Evolutionary conservation across 2,113 vertebrate species (phyloP), one percentile per base, ranked within the genome.

Genomic region (Cryptotis parvus): DNA sequence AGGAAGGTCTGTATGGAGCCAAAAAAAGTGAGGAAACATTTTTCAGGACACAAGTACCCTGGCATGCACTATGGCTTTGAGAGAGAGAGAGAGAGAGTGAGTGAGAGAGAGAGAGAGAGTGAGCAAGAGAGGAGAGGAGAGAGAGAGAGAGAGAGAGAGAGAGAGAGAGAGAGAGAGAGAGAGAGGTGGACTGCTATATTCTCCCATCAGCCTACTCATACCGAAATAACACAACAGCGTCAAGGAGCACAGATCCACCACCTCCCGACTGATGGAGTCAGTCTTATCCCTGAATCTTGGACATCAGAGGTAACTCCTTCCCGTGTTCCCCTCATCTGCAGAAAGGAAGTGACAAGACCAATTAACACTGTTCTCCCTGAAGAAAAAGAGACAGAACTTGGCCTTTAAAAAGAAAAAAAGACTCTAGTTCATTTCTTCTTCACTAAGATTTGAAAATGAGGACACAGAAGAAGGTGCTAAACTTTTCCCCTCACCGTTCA

Each of bases 351-450:
- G 24, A 55, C 24, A 61, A 69, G 33, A 37, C 27, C 43, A 87
- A 61, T 15, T 43, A 27, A 39, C n/a, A 78, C 1, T 6, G 31
- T 35, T 74, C 4, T 29, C 31, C 8, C 22, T 86, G 49, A 63
- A 84, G 31, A 91, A 41, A 52, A 4, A 74, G 75, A 83, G 58
- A 66, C 35, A 84, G 20, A 86, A 35, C 58, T 39, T n/a, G 79
- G 58, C 5, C 35, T 74, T 29, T 87, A 6, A 58, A 58, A 58
- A 58, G 24, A 58, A 55, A 33, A n/a, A n/a, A n/a, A n/a, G n/a
- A n/a, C n/a, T 63, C 78, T 55, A 90, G n/a, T 29, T 75, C 43
- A 75, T 75, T 82, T 84, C 58, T 89, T 84, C 35, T 41, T 52
- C 24, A 45, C 20, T 66, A 49, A 92, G 52, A 63, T 7, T 75